Conservation (phyloP, 2,888 invertebrate genomes). For the Eilema caniola region DNA sequence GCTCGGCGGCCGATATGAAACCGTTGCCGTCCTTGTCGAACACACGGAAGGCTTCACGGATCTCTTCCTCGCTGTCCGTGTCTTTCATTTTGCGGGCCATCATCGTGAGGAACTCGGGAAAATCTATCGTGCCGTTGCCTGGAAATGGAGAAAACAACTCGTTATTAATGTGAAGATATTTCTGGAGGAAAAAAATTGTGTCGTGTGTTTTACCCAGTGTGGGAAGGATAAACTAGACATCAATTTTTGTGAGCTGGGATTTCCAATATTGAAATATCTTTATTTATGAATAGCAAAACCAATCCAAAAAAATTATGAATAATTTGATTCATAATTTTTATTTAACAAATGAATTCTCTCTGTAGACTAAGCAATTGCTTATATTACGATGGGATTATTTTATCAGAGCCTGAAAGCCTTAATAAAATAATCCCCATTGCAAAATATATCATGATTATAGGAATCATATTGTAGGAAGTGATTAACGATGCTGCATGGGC, state of each 20-base stretch:
- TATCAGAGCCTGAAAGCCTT: too few relatives aligned
- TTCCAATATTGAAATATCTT: neutral
- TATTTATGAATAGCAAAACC: too few relatives aligned
- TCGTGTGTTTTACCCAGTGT: neutral
- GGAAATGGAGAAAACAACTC: conserved; percentile 53
- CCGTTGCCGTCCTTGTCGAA: conserved; percentile 99
- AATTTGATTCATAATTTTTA: too few relatives aligned
- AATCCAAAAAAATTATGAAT: too few relatives aligned
- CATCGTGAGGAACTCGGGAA: conserved; percentile 99
- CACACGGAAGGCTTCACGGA: conserved; percentile 99
- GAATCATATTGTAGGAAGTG: too few relatives aligned
- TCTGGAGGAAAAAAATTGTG: neutral
- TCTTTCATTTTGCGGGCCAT: conserved; percentile 99
- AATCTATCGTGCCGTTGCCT: conserved; percentile 99
- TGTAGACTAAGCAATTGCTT: too few relatives aligned
- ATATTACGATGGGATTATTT: too few relatives aligned
- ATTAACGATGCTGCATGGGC: neutral
- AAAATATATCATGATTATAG: too few relatives aligned
- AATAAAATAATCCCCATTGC: too few relatives aligned
- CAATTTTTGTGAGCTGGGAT: neutral
- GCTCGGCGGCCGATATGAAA: conserved; percentile 99
- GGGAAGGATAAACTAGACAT: neutral
- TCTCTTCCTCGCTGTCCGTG: conserved; percentile 99
- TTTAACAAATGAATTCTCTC: too few relatives aligned
- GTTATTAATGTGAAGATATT: conserved; percentile 20